Evolutionary conservation across 2,888 invertebrate species (phyloP).

Genomic region (Catocala nupta): DNA sequence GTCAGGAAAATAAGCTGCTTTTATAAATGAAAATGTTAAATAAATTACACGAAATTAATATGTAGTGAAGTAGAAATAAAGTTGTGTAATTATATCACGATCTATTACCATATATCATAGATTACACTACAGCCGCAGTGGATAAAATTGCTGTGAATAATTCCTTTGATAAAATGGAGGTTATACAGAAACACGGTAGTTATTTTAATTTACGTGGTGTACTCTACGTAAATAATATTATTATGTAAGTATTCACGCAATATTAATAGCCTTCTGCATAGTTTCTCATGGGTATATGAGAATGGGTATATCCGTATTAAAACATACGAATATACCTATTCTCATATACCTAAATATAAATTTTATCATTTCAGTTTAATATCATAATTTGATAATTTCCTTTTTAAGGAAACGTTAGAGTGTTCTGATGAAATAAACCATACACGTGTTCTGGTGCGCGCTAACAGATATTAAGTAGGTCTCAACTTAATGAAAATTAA

Average conservation of each 20-base stretch:
- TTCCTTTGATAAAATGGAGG: constrained; percentile 33
- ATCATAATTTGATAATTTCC: neutral
- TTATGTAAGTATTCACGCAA: constrained; percentile 26
- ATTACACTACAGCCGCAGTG: constrained; percentile 23
- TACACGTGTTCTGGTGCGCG: constrained; percentile 23
- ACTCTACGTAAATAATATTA: constrained; percentile 16
- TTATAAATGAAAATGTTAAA: constrained; percentile 15
- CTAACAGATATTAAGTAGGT: constrained; percentile 33
- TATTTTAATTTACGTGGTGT: constrained; percentile 31
- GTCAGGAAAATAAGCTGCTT: neutral
- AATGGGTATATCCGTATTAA: neutral
- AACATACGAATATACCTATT: too few relatives aligned
- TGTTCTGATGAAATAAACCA: constrained; percentile 28
- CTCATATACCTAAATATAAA: too few relatives aligned
- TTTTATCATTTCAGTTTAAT: too few relatives aligned
- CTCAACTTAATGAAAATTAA: constrained; percentile 38
- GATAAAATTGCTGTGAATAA: constrained; percentile 46
- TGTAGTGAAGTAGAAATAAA: constrained; percentile 17
- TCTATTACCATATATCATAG: constrained; percentile 34
- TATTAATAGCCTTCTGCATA: neutral
- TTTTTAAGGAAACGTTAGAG: constrained; percentile 9
- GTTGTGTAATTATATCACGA: constrained; percentile 38
- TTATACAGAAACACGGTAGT: constrained; percentile 28
- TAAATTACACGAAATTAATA: constrained; percentile 1
- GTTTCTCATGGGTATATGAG: neutral